Conservation (phyloP, 2,797 vertebrate species). For the Periparus ater region DNA sequence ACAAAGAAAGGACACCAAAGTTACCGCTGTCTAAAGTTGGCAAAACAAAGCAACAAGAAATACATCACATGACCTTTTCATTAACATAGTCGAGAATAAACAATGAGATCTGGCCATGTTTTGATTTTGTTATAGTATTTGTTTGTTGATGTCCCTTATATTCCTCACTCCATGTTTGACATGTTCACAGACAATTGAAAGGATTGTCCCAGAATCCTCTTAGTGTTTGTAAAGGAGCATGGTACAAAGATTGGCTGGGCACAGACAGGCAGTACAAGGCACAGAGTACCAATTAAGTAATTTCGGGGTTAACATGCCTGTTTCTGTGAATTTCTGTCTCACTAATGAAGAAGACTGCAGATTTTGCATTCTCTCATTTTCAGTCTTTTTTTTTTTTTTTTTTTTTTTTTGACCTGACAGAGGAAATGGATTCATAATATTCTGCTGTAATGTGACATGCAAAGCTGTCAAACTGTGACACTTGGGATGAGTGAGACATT, state of each 20-base stretch:
- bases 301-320: background rate
- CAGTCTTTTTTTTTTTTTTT: background rate
- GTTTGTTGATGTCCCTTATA: background rate
- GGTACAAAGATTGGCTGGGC: background rate
- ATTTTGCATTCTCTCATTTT: conserved; percentile 17
- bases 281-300: background rate
- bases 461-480: conserved; percentile 58
- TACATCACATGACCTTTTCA: background rate
- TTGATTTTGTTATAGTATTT: background rate
- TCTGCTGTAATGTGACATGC: conserved; percentile 36
- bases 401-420: background rate
- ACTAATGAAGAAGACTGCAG: background rate
- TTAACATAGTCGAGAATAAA: background rate
- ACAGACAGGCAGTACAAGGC: background rate
- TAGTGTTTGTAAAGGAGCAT: background rate
- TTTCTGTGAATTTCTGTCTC: background rate
- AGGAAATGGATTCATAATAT: conserved; percentile 46
- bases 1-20: background rate
- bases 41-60: conserved; percentile 8
- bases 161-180: background rate
- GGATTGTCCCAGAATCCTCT: background rate
- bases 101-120: background rate
- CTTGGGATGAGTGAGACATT: conserved; percentile 58
- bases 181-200: background rate
- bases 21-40: background rate